These are phyloP conservation scores for Pachyrhynchus sulphureomaculatus DNA, from an alignment of 1,140 invertebrate species.

Conservation along the genomic window DNA sequence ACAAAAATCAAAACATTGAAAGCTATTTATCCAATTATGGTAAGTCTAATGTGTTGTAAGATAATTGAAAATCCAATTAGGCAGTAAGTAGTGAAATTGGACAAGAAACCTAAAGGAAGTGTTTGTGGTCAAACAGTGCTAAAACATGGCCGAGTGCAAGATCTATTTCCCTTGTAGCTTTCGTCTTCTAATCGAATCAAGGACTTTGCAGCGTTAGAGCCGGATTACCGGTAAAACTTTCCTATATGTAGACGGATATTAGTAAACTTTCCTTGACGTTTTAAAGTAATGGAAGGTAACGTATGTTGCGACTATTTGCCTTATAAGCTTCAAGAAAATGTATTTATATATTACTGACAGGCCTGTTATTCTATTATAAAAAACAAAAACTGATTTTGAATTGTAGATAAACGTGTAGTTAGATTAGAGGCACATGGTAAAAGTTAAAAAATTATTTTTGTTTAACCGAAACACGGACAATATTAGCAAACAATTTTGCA, in stretches of 20 bases:
- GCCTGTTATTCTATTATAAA: no score
- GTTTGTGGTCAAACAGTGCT: slow-evolving; percentile 21
- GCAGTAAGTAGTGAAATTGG: slow-evolving; percentile 15
- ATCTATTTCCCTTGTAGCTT: slow-evolving; percentile 11
- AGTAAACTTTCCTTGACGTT: neutral
- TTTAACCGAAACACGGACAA: no score
- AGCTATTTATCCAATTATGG: no score
- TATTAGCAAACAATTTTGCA: no score
- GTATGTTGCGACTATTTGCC: no score
- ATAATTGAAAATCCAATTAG: slow-evolving; percentile 29
- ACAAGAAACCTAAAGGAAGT: slow-evolving; percentile 25
- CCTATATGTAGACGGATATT: neutral
- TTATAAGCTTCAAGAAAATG: no score
- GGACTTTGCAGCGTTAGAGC: slow-evolving; percentile 15
- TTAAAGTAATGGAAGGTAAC: neutral
- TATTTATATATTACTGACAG: no score
- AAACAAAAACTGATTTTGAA: no score
- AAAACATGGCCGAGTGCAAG: neutral
- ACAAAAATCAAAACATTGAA: no score
- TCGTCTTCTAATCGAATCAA: slow-evolving; percentile 20
- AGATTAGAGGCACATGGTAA: no score
- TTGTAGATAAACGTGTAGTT: no score
- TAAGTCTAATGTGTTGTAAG: slow-evolving; percentile 7
- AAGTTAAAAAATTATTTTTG: no score
- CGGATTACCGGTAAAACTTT: slow-evolving; percentile 19